phyloP scores from a whole-genome alignment of 2,797 vertebrate genomes.

The Sebastes steindachneri region DNA sequence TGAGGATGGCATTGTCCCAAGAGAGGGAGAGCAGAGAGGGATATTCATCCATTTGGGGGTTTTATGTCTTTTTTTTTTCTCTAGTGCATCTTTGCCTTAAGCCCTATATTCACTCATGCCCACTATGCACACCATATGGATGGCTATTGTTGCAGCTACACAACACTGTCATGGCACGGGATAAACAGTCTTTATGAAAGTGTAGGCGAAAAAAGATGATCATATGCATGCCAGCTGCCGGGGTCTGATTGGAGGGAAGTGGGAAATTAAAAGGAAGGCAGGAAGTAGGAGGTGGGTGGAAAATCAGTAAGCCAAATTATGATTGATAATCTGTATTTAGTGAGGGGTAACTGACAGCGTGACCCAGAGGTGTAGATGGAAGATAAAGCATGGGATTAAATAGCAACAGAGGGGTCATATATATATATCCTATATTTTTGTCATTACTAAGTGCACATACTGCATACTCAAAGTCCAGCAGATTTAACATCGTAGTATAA shows the following conservation, averaged over 20 bases:
- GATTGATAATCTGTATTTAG: slow-evolving; percentile 25
- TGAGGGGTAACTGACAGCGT: not conserved
- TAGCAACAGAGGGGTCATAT: not conserved
- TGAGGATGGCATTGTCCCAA: slow-evolving; percentile 61
- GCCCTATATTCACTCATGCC: slow-evolving; percentile 18
- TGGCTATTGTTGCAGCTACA: slow-evolving; percentile 1
- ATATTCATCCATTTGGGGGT: slow-evolving; percentile 55
- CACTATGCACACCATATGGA: slow-evolving; percentile 51
- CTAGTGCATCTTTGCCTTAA: slow-evolving; percentile 45
- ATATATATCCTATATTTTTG: not conserved
- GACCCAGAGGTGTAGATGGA: slow-evolving; percentile 23
- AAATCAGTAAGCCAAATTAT: not conserved
- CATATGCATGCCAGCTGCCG: slow-evolving; percentile 30
- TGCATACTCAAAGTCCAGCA: not conserved
- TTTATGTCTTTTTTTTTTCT: slow-evolving; percentile 42
- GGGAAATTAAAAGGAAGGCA: not conserved
- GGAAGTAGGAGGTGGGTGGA: not conserved
- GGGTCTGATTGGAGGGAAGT: slow-evolving; percentile 6
- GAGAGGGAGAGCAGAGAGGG: slow-evolving; percentile 36
- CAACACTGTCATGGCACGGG: slow-evolving; percentile 1
- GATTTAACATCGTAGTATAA: slow-evolving; percentile 24
- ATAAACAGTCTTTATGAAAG: slow-evolving; percentile 29
- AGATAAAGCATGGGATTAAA: slow-evolving; percentile 22
- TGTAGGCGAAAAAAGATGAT: slow-evolving; percentile 18
- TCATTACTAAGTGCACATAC: not conserved